These are phyloP conservation scores for Gasterosteus nipponicus DNA, from an alignment of 2,113 vertebrate genomes.

Conservation along the genomic window DNA sequence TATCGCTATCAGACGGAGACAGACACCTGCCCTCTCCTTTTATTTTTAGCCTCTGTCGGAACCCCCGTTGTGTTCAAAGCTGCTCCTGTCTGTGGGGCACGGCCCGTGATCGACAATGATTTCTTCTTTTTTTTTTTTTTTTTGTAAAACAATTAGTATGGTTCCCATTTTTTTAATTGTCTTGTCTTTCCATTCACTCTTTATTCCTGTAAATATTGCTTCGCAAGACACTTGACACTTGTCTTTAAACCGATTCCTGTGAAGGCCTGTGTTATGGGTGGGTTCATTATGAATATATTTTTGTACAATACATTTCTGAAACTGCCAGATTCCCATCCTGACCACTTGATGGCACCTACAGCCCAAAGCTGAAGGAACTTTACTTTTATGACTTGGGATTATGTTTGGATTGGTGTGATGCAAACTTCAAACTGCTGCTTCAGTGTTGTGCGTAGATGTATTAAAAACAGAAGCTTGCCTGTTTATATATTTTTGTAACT, in stretches of 20 bases:
- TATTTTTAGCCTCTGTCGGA: constrained; percentile 34
- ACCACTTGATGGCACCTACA: constrained; percentile 41
- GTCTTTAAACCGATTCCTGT: not conserved
- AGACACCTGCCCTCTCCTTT: constrained; percentile 31
- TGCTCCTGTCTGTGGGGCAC: not conserved
- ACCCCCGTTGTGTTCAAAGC: constrained; percentile 12
- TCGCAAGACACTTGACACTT: not conserved
- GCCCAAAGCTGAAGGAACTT: constrained; percentile 5
- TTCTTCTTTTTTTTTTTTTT: not conserved
- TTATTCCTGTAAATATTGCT: not conserved
- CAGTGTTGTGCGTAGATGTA: not conserved
- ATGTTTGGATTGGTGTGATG: not conserved
- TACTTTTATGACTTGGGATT: not conserved
- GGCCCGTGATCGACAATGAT: not conserved
- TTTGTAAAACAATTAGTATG: not conserved
- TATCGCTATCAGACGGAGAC: constrained; percentile 31
- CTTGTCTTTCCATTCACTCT: not conserved
- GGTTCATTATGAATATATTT: not conserved
- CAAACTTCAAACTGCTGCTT: not conserved
- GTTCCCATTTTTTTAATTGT: not conserved
- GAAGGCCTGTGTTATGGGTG: not conserved
- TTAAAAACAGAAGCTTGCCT: not conserved
- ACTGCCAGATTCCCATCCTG: not conserved
- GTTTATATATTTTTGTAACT: not conserved
- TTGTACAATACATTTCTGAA: constrained; percentile 13